Percentiles rank a stretch among this genome's conserved stretches.
Evolutionary conservation across 1,140 invertebrate species (phyloP).

Genomic region (Vollenhovia emeryi): DNA sequence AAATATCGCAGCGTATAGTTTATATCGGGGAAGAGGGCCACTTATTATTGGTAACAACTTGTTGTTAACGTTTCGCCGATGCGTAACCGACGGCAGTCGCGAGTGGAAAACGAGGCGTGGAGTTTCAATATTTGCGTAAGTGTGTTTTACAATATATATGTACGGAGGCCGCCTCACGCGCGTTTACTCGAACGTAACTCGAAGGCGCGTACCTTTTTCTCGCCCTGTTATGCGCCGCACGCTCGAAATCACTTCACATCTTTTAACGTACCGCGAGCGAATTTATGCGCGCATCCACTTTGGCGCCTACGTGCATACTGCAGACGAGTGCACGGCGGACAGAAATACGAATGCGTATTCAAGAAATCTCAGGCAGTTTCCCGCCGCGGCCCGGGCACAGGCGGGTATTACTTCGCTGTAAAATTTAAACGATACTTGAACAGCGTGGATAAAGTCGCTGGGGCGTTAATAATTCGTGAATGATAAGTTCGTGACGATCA

Average conservation of each 20-base stretch:
- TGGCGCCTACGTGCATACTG: conserved; percentile 54
- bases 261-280: conserved; percentile 59
- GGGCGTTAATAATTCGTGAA: conserved; percentile 21
- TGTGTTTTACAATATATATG: conserved; percentile 46
- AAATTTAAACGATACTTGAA: conserved; percentile 47
- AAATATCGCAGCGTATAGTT: background rate
- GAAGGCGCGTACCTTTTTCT: conserved; percentile 48
- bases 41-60: conserved; percentile 27
- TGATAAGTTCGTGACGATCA: background rate
- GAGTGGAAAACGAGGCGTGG: conserved; percentile 16
- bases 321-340: conserved; percentile 23
- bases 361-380: conserved; percentile 48
- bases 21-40: background rate
- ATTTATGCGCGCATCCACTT: conserved; percentile 61
- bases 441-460: background rate
- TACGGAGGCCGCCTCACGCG: background rate
- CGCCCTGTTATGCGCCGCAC: conserved; percentile 56
- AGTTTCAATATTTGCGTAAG: conserved; percentile 53
- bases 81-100: conserved; percentile 33
- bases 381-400: background rate
- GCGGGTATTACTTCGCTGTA: conserved; percentile 24
- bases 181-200: conserved; percentile 51
- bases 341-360: conserved; percentile 54
- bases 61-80: conserved; percentile 42
- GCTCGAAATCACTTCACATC: conserved; percentile 58